Evolutionary conservation across 2,113 vertebrate genomes (phyloP).

Genomic region (Nibea coibor): DNA sequence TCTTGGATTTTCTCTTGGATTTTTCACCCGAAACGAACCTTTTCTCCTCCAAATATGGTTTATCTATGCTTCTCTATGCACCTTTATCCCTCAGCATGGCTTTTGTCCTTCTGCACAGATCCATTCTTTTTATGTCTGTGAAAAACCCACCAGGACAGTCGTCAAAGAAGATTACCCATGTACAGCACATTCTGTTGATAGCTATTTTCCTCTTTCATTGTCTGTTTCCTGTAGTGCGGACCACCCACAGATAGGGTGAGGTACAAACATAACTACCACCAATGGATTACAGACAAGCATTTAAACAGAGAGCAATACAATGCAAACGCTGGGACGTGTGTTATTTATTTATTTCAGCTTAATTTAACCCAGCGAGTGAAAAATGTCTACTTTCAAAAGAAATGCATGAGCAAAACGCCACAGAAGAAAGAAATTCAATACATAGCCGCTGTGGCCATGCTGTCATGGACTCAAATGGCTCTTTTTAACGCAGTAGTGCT

Average conservation of each 20-base stretch:
- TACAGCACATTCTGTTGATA: conserved; percentile 46
- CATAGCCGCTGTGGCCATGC: background rate
- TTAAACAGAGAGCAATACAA: conserved; percentile 46
- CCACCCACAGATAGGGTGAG: conserved; percentile 59
- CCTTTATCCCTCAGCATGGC: conserved; percentile 38
- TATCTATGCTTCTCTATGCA: conserved; percentile 24
- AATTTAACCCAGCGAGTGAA: conserved; percentile 25
- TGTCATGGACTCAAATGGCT: background rate
- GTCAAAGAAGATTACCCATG: conserved; percentile 68
- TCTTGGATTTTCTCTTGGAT: conserved; percentile 35
- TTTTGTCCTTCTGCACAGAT: conserved; percentile 58
- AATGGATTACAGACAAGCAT: conserved; percentile 39
- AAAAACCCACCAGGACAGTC: conserved; percentile 62
- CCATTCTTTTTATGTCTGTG: conserved; percentile 54
- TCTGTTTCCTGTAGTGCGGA: conserved; percentile 46
- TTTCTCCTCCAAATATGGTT: conserved; percentile 44
- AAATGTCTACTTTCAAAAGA: conserved; percentile 31
- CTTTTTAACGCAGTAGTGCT: no score
- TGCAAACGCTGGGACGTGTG: conserved; percentile 23
- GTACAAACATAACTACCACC: conserved; percentile 40
- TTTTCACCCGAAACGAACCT: conserved; percentile 34
- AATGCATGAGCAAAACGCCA: background rate
- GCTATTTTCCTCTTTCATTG: conserved; percentile 27
- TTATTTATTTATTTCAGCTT: conserved; percentile 52
- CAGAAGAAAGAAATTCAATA: background rate